Percentiles rank a stretch among this genome's conserved stretches.
Conservation (phyloP, 2,888 invertebrate genomes). For the Cephus pulcher region DNA sequence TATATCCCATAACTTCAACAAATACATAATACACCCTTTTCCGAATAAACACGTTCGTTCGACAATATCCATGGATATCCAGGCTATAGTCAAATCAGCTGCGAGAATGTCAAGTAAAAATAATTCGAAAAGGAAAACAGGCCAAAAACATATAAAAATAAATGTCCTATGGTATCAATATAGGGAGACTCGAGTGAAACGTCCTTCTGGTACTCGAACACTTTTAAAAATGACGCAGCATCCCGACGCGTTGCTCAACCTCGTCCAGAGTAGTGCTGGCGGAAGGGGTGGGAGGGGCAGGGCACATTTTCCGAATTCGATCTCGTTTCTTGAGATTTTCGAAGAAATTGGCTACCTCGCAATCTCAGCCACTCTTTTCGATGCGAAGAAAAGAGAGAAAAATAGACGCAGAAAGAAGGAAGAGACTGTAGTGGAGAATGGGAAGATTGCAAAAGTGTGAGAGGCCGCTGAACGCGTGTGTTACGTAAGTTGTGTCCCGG, state of each 20-base stretch:
- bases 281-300: too few relatives aligned
- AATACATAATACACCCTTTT: background rate
- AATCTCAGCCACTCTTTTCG: constrained; percentile 11
- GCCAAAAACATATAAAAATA: background rate
- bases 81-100: background rate
- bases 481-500: background rate
- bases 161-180: background rate
- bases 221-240: background rate
- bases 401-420: background rate
- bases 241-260: constrained; percentile 10
- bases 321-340: background rate
- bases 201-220: background rate
- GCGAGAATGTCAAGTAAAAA: background rate
- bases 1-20: background rate
- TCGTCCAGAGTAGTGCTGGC: background rate
- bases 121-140: background rate
- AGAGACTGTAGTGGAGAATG: background rate
- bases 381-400: constrained; percentile 6
- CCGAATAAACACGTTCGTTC: background rate
- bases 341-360: constrained; percentile 19
- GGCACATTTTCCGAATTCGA: background rate
- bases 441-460: background rate
- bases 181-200: background rate
- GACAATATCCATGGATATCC: background rate
- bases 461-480: background rate